These are phyloP conservation scores for Microtus ochrogaster DNA, from an alignment of 2,113 vertebrate genomes.

Conservation along the genomic window DNA sequence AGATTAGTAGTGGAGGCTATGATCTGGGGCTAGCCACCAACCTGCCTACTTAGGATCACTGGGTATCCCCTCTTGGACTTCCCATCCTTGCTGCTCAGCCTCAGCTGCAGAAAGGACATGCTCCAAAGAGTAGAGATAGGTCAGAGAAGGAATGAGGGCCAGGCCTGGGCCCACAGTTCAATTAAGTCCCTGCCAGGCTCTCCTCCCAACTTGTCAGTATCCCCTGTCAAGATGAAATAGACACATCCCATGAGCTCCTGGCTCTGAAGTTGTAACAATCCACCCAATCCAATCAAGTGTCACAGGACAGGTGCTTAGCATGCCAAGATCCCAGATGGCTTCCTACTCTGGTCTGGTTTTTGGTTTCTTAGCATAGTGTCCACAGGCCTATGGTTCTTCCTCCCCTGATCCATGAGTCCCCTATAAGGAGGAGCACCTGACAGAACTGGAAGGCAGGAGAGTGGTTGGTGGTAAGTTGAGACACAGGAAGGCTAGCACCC, in stretches of 20 bases:
- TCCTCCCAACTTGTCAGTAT: background rate
- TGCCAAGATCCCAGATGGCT: background rate
- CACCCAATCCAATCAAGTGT: background rate
- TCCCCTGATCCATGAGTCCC: slow-evolving; percentile 12
- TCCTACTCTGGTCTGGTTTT: background rate
- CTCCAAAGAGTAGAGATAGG: background rate
- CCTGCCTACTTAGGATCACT: background rate
- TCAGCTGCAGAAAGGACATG: slow-evolving; percentile 36
- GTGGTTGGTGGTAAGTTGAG: slow-evolving; percentile 67
- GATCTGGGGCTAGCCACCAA: background rate
- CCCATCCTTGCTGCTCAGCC: background rate
- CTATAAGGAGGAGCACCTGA: slow-evolving; percentile 71
- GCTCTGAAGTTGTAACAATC: background rate
- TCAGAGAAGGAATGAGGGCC: background rate
- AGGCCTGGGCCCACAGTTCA: background rate
- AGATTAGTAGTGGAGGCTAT: slow-evolving; percentile 22
- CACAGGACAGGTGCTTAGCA: background rate
- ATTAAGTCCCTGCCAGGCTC: background rate
- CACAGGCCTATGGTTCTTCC: background rate
- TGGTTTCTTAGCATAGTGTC: background rate
- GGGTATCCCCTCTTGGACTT: background rate
- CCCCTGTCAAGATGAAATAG: background rate
- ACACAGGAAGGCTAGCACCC: slow-evolving; percentile 59
- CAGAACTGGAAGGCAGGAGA: slow-evolving; percentile 66
- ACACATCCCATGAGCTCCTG: background rate